A percentile compares a stretch with the other conserved stretches of the same genome.
Conservation (phyloP, 2,797 vertebrate species). For the Morelia viridis region DNA sequence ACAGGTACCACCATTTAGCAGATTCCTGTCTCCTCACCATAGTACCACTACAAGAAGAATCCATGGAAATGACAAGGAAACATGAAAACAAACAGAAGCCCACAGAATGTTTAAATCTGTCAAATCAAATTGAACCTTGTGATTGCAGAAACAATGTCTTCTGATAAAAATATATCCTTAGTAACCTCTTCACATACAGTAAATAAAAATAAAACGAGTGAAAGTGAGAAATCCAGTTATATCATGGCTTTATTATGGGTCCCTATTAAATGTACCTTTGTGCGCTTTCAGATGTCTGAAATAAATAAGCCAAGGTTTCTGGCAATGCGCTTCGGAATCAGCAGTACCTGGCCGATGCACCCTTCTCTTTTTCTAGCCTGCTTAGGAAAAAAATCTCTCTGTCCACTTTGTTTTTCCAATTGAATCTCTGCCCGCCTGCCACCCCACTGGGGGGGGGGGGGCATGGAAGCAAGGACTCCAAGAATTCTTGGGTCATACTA, state of each 20-base stretch:
- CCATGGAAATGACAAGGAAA: not conserved
- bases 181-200: not conserved
- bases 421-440: constrained; percentile 31
- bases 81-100: not conserved
- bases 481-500: no score
- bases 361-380: constrained; percentile 24
- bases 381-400: constrained; percentile 48
- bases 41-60: not conserved
- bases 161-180: not conserved
- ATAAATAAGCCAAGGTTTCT: not conserved
- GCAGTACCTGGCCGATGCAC: not conserved
- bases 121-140: constrained; percentile 10
- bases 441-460: not conserved
- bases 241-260: not conserved
- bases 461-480: not conserved
- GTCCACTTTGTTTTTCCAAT: constrained; percentile 30
- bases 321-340: not conserved
- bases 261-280: not conserved
- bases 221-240: not conserved
- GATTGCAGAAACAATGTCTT: not conserved
- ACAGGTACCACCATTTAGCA: not conserved
- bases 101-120: not conserved
- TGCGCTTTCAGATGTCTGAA: not conserved
- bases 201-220: not conserved
- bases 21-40: not conserved